A percentile compares a stretch with the other conserved stretches of the same genome.
Conservation (phyloP, 2,113 vertebrate species). For the Ascaphus truei region DNA sequence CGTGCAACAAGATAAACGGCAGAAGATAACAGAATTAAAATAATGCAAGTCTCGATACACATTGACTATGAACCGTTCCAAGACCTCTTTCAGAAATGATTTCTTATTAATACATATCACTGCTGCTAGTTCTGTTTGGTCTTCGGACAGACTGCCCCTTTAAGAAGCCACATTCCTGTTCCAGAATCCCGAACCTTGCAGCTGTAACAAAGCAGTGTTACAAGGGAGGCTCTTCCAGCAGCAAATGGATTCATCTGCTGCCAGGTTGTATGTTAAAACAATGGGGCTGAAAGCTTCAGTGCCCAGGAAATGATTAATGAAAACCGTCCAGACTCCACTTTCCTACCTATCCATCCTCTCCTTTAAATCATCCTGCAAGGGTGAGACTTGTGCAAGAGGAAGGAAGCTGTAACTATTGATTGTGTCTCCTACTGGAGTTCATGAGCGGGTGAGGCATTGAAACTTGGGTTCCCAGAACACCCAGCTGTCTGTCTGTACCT, state of each 20-base stretch:
- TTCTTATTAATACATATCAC: too few species aligned
- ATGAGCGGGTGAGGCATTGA: slow-evolving; percentile 4
- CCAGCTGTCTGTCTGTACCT: slow-evolving; percentile 7
- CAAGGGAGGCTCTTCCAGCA: neutral
- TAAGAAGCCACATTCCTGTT: neutral
- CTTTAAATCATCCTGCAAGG: slow-evolving; percentile 3
- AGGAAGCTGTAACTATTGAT: slow-evolving; percentile 30
- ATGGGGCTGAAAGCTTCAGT: slow-evolving; percentile 1
- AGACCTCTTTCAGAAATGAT: too few species aligned
- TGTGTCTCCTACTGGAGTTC: slow-evolving; percentile 18
- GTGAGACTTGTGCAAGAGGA: neutral
- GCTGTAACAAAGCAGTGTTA: neutral
- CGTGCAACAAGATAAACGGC: too few species aligned
- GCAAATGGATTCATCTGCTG: slow-evolving; percentile 9
- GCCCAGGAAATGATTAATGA: slow-evolving; percentile 25
- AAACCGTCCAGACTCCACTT: slow-evolving; percentile 22
- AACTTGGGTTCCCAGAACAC: neutral
- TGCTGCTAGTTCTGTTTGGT: too few species aligned
- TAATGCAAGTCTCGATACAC: too few species aligned
- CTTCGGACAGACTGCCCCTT: too few species aligned
- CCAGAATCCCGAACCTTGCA: too few species aligned
- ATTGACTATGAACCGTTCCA: too few species aligned
- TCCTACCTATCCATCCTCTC: slow-evolving; percentile 1
- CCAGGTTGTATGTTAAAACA: slow-evolving; percentile 23
- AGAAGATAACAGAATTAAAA: too few species aligned